phyloP scores from a whole-genome alignment of 2,797 vertebrate genomes.

The Lateolabrax maculatus region DNA sequence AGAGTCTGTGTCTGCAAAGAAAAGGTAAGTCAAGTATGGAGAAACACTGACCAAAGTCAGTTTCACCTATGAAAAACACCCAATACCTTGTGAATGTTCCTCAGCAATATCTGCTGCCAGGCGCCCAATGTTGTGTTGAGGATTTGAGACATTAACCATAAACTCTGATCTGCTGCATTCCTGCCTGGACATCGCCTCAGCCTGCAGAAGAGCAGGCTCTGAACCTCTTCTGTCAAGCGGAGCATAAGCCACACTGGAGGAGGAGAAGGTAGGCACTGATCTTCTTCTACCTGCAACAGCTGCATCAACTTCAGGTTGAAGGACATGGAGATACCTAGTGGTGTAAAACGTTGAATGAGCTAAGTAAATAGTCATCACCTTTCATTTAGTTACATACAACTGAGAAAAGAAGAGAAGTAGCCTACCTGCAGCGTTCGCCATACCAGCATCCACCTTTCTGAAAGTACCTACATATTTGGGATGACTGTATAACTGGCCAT shows the following conservation, averaged over 20 bases:
- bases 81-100: slow-evolving; percentile 75
- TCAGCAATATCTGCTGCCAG: slow-evolving; percentile 55
- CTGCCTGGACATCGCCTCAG: slow-evolving; percentile 31
- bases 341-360: not conserved
- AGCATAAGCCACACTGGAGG: slow-evolving; percentile 32
- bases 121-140: slow-evolving; percentile 24
- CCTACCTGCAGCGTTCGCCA: slow-evolving; percentile 89
- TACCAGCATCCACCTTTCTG: slow-evolving; percentile 89
- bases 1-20: slow-evolving; percentile 34
- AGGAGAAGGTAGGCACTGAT: slow-evolving; percentile 67
- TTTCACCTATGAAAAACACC: not conserved
- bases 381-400: not conserved
- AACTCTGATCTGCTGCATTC: slow-evolving; percentile 26
- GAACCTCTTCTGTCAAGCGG: slow-evolving; percentile 66
- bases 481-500: slow-evolving; percentile 62
- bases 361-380: too few species aligned
- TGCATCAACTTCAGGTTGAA: slow-evolving; percentile 38
- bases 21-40: not conserved
- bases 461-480: slow-evolving; percentile 88
- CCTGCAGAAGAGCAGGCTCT: slow-evolving; percentile 68
- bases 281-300: slow-evolving; percentile 42
- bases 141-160: not conserved
- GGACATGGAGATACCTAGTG: slow-evolving; percentile 86
- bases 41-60: not conserved
- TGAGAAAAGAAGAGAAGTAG: too few species aligned